Evolutionary conservation across 2,797 vertebrate genomes (phyloP).

Genomic region (Pagetopsis macropterus): DNA sequence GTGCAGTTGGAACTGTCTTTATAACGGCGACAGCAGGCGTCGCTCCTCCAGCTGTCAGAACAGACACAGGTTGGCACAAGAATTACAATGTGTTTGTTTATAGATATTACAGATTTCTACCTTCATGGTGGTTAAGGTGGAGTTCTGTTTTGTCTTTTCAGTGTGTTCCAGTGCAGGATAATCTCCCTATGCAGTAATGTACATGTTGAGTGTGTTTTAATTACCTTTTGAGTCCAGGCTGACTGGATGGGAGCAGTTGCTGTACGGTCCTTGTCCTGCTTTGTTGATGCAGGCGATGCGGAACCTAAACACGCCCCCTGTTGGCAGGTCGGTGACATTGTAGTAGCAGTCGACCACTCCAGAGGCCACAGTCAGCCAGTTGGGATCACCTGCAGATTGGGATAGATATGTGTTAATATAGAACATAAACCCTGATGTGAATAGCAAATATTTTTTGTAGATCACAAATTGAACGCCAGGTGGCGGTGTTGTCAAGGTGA

Average conservation of each 20-base stretch:
- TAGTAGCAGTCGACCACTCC: conserved; percentile 92
- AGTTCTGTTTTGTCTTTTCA: not conserved
- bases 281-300: conserved; percentile 92
- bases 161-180: not conserved
- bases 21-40: conserved; percentile 51
- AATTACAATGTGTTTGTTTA: conserved; percentile 1
- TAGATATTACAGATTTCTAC: too few relatives aligned
- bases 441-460: not conserved
- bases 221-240: conserved; percentile 83
- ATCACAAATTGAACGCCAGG: conserved; percentile 35
- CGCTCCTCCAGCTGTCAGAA: conserved; percentile 58
- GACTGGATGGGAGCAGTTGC: conserved; percentile 85
- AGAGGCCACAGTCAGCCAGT: conserved; percentile 88
- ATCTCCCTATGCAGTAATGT: not conserved
- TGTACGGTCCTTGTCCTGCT: conserved; percentile 92
- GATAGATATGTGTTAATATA: not conserved
- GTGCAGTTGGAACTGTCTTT: conserved; percentile 40
- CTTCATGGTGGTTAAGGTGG: too few relatives aligned
- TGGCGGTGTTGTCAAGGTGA: conserved; percentile 37
- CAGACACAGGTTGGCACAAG: not conserved
- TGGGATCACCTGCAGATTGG: conserved; percentile 82
- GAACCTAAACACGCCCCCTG: conserved; percentile 80
- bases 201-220: not conserved
- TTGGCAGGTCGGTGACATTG: conserved; percentile 89
- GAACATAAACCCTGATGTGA: not conserved